These are phyloP conservation scores for Camptogramma bilineatum DNA, from an alignment of 2,888 invertebrate genomes.

Conservation along the genomic window DNA sequence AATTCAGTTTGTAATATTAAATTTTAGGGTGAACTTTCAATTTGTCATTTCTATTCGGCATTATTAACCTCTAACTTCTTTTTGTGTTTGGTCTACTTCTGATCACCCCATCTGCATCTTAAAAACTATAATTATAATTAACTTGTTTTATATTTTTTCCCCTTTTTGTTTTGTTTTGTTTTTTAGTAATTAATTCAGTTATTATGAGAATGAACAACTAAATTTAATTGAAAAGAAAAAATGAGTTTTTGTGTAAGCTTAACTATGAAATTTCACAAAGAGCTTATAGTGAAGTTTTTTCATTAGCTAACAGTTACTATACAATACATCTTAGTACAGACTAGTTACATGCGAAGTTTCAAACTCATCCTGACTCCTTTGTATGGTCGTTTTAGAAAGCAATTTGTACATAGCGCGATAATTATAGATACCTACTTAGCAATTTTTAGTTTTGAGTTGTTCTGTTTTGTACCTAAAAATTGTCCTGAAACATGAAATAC, in stretches of 20 bases:
- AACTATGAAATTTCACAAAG: constrained; percentile 11
- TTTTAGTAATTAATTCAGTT: too few relatives aligned
- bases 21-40: background rate
- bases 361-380: constrained; percentile 16
- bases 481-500: constrained; percentile 4
- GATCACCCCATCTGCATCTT: background rate
- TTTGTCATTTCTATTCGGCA: background rate
- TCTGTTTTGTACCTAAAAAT: too few relatives aligned
- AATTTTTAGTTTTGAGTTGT: too few relatives aligned
- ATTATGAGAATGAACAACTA: background rate
- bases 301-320: constrained; percentile 22
- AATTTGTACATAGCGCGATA: background rate
- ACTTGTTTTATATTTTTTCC: too few relatives aligned
- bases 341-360: constrained; percentile 29
- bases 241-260: background rate
- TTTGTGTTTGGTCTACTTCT: too few relatives aligned
- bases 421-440: too few relatives aligned
- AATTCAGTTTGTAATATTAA: background rate
- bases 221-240: background rate
- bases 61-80: too few relatives aligned
- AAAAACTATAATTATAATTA: too few relatives aligned
- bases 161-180: too few relatives aligned
- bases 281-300: constrained; percentile 22
- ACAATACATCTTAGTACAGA: constrained; percentile 19
- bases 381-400: background rate